A percentile compares a stretch with the other conserved stretches of the same genome.
Conservation (phyloP, 2,888 invertebrate species). For the Plebejus argus region DNA sequence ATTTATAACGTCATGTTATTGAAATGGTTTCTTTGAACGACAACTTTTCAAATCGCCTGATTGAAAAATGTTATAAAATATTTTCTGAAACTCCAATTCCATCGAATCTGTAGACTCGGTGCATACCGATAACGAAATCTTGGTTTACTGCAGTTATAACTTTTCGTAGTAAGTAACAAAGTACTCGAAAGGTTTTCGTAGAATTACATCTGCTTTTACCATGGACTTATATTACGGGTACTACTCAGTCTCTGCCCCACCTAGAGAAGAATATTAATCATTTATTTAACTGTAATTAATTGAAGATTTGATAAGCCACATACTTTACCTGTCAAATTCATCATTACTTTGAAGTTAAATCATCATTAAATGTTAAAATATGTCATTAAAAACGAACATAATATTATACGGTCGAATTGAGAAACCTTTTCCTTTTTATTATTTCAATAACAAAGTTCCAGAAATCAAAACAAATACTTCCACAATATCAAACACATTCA, state of each 20-base stretch:
- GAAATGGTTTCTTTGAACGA: not conserved
- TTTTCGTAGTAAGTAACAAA: not conserved
- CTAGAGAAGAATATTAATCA: too few relatives aligned
- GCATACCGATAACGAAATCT: not conserved
- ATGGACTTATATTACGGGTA: too few relatives aligned
- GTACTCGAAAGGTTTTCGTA: not conserved
- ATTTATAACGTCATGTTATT: not conserved
- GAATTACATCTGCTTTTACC: not conserved
- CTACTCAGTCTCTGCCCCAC: not conserved
- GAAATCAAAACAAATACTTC: too few relatives aligned
- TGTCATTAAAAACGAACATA: too few relatives aligned
- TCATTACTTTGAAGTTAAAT: too few relatives aligned
- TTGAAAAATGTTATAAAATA: conserved; percentile 13
- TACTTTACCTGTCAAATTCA: too few relatives aligned
- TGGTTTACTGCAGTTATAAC: not conserved
- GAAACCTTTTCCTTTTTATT: too few relatives aligned
- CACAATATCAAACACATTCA: not conserved
- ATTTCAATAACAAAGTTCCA: too few relatives aligned
- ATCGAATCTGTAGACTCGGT: not conserved
- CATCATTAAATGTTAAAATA: too few relatives aligned
- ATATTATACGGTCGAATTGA: too few relatives aligned
- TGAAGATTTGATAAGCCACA: too few relatives aligned
- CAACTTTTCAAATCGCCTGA: not conserved
- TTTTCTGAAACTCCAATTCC: not conserved
- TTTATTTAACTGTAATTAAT: too few relatives aligned